Evolutionary conservation across 2,113 vertebrate genomes (phyloP), one percentile per base, ranked within the genome.

Genomic region (Amphiprion ocellaris): DNA sequence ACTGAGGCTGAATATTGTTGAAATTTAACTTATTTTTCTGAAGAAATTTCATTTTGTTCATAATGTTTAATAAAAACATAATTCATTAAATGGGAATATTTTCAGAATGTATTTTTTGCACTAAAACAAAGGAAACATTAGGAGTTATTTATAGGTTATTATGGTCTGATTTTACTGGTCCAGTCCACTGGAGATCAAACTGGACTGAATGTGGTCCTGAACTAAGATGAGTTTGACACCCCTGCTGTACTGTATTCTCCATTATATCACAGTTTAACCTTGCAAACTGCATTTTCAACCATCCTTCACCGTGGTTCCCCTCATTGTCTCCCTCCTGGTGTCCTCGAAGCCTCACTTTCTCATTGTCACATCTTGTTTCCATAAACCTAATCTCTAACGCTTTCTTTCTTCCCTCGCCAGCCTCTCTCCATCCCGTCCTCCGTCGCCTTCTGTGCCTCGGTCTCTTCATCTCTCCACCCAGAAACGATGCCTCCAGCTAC

Each of bases 291-390:
- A 30, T 30, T 30, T 30, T 5, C 19, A 5, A 6, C 70, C 11
- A 39, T 39, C n/a, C 33, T 33, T 41, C 46, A 19, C 37, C 59
- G 5, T 5, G 19, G 11, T 16, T 64, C 58, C 23, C 16, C 60
- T 56, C 26, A 65, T 54, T 19, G 55, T 70, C 59, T 69, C 69
- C 55, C 12, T 52, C 50, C 55, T 55, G 19, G 3, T 58, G 77
- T 82, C 60, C 78, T 79, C 72, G 21, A 74, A 81, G 79, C 67
- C 30, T 49, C 33, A 1, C 11, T 68, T 82, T 69, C 68, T 19
- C 41, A 39, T 50, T 70, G 74, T 71, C 68, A 73, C 77, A 67
- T 82, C 75, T 70, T 62, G 50, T 85, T 78, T 56, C 74, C 7
- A 10, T 64, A 50, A 80, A 75, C 49, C 49, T 62, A 69, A 81